A percentile compares a stretch with the other conserved stretches of the same genome.
phyloP scores from a whole-genome alignment of 2,113 vertebrate species.

The Verasper variegatus region DNA sequence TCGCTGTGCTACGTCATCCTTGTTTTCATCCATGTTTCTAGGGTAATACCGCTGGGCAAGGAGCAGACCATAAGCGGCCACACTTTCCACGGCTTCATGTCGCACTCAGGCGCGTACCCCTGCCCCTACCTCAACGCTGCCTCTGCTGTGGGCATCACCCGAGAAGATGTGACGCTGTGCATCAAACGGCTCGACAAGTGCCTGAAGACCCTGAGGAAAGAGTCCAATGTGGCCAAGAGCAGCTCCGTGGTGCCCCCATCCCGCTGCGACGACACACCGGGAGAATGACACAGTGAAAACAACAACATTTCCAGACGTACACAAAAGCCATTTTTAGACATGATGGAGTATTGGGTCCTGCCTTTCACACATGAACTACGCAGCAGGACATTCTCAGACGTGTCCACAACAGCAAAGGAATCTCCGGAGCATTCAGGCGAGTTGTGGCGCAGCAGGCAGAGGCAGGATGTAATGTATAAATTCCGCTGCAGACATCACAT shows the following conservation, averaged over 20 bases:
- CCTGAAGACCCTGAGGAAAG: constrained; percentile 85
- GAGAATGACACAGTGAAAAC: constrained; percentile 37
- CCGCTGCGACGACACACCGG: constrained; percentile 37
- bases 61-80: constrained; percentile 90
- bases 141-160: constrained; percentile 92
- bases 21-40: constrained; percentile 69
- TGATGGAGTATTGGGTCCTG: background rate
- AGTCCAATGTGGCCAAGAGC: constrained; percentile 30
- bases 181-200: constrained; percentile 94
- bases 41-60: constrained; percentile 89
- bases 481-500: no score
- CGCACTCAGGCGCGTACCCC: constrained; percentile 88
- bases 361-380: background rate
- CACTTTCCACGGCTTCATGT: constrained; percentile 94
- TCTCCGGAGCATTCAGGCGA: background rate
- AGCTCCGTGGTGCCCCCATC: background rate
- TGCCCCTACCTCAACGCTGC: constrained; percentile 96
- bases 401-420: background rate
- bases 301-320: background rate
- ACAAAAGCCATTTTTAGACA: background rate
- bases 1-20: background rate
- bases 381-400: background rate
- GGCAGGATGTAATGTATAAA: no score
- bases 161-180: constrained; percentile 90
- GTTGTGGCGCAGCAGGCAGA: no score